phyloP scores from a whole-genome alignment of 2,113 vertebrate species.

The Sphaerodactylus townsendi region DNA sequence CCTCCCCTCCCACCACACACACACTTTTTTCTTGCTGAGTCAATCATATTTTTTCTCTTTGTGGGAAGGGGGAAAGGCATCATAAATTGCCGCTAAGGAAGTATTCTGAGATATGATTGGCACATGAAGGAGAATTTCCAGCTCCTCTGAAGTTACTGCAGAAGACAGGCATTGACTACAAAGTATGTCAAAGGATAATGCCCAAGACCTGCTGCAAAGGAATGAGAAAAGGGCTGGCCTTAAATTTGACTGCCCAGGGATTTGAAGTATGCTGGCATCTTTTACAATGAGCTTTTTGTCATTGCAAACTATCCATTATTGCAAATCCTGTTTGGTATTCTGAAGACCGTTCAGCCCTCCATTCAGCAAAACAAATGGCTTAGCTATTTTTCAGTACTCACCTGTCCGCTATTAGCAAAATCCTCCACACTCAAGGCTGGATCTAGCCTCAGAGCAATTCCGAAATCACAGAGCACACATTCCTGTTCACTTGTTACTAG shows the following conservation, averaged over 20 bases:
- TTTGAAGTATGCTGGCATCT: no score
- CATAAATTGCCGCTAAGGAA: no score
- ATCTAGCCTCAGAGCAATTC: slow-evolving; percentile 85
- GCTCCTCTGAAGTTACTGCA: background rate
- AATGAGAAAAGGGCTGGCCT: background rate
- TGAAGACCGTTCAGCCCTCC: background rate
- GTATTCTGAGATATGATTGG: no score
- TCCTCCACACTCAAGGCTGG: slow-evolving; percentile 83
- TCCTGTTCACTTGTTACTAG: slow-evolving; percentile 82
- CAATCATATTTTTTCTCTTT: no score
- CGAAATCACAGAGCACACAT: slow-evolving; percentile 88
- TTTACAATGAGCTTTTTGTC: background rate
- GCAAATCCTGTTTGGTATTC: background rate
- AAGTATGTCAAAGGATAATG: background rate
- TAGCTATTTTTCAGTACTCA: slow-evolving; percentile 30
- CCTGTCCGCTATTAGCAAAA: slow-evolving; percentile 91
- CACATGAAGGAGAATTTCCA: background rate
- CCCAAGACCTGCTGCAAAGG: background rate
- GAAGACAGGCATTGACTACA: background rate
- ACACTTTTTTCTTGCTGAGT: no score
- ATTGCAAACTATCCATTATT: background rate
- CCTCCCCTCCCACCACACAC: no score
- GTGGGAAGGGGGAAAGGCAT: no score
- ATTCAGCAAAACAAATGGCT: background rate
- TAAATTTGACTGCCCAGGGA: background rate